Conservation (phyloP, 2,113 vertebrate species). For the Puntigrus tetrazona region DNA sequence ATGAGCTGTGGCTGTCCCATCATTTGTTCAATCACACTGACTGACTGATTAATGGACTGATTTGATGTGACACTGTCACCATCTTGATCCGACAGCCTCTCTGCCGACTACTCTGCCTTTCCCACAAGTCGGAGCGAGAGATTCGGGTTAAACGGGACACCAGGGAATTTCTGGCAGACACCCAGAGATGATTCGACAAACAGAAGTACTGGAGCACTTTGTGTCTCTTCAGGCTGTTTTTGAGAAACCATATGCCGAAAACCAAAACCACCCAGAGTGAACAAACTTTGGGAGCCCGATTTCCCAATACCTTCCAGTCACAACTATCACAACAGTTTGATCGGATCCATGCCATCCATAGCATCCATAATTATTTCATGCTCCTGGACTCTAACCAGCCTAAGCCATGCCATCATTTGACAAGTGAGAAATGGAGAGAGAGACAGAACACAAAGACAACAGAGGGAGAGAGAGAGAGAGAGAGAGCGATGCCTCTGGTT, state of each 20-base stretch:
- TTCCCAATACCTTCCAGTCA: slow-evolving; percentile 10
- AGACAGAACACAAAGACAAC: background rate
- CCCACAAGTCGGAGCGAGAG: background rate
- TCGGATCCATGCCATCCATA: background rate
- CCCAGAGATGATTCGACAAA: slow-evolving; percentile 14
- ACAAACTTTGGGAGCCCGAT: slow-evolving; percentile 36
- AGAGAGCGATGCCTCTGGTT: slow-evolving; percentile 40
- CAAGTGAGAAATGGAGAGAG: slow-evolving; percentile 17
- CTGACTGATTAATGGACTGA: slow-evolving; percentile 29
- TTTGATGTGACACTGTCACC: slow-evolving; percentile 26
- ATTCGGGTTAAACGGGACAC: background rate
- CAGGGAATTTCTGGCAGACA: slow-evolving; percentile 20
- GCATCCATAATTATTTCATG: slow-evolving; percentile 30
- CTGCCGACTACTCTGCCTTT: background rate
- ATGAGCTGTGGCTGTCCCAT: slow-evolving; percentile 9
- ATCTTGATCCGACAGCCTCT: background rate
- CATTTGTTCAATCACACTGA: slow-evolving; percentile 1
- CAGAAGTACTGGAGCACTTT: background rate
- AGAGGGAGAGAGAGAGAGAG: background rate
- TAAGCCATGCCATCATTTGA: slow-evolving; percentile 40
- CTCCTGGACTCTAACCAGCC: slow-evolving; percentile 24
- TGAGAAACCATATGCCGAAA: slow-evolving; percentile 38
- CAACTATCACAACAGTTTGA: slow-evolving; percentile 6
- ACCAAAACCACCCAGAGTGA: slow-evolving; percentile 8
- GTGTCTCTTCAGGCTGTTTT: slow-evolving; percentile 23